Conservation (phyloP, 2,888 invertebrate genomes). For the Melieria crassipennis region DNA sequence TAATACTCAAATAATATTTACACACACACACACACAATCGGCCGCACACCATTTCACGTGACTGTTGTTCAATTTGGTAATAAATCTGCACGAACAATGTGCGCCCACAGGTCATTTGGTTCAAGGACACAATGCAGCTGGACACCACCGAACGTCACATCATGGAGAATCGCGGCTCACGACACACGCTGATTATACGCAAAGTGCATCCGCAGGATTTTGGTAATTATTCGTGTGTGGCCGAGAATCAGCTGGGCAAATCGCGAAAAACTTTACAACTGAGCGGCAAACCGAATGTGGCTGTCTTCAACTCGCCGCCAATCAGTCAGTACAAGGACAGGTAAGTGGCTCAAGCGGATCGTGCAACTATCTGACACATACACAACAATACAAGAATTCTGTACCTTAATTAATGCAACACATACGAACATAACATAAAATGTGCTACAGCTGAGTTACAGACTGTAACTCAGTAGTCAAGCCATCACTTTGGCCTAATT, state of each 20-base stretch:
- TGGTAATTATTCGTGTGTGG: slow-evolving; percentile 77
- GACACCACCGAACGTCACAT: slow-evolving; percentile 75
- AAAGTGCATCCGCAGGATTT: slow-evolving; percentile 76
- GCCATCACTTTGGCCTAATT: too few species aligned
- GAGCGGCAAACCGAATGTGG: slow-evolving; percentile 75
- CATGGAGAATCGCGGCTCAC: slow-evolving; percentile 74
- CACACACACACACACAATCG: background rate
- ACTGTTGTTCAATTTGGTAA: slow-evolving; percentile 1
- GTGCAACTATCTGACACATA: slow-evolving; percentile 18
- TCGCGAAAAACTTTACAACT: slow-evolving; percentile 73
- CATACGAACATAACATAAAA: background rate
- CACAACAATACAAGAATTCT: background rate
- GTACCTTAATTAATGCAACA: background rate
- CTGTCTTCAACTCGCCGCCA: slow-evolving; percentile 72
- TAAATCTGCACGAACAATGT: background rate
- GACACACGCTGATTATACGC: slow-evolving; percentile 74
- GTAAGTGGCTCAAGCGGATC: slow-evolving; percentile 51
- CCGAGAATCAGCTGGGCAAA: slow-evolving; percentile 75
- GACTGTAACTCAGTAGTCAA: background rate
- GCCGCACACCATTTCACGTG: background rate
- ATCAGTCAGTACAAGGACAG: slow-evolving; percentile 69
- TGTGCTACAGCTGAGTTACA: background rate
- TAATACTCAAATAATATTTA: too few species aligned
- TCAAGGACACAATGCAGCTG: slow-evolving; percentile 74
- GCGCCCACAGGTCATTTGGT: slow-evolving; percentile 72